These are phyloP conservation scores for Branchipolynoe longqiensis DNA, from an alignment of 2,888 invertebrate genomes.

Conservation along the genomic window DNA sequence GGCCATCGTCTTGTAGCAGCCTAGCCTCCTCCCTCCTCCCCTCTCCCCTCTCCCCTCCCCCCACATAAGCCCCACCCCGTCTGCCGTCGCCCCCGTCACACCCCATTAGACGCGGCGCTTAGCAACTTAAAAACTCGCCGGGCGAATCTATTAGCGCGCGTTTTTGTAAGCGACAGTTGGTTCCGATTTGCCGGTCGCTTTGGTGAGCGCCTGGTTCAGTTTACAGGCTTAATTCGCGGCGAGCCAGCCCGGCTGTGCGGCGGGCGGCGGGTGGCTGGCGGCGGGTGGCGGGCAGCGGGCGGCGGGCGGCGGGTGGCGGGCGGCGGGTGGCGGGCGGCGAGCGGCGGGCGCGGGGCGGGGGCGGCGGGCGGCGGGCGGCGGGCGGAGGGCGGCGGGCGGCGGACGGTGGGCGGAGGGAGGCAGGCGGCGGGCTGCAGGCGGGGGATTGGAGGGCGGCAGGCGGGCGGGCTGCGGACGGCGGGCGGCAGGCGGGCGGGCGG, in stretches of 20 bases:
- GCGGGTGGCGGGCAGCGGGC: not conserved
- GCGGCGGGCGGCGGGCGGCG: no score
- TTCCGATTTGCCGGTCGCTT: constrained; percentile 38
- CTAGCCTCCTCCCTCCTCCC: no score
- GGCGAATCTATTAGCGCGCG: constrained; percentile 27
- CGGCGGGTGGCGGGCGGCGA: not conserved
- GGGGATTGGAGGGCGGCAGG: no score
- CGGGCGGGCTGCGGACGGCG: no score
- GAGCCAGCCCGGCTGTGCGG: constrained; percentile 49
- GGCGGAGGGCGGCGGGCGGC: no score
- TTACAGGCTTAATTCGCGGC: constrained; percentile 44
- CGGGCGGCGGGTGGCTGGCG: constrained; percentile 3
- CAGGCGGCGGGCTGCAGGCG: no score
- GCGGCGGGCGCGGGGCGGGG: not conserved
- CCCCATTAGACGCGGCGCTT: not conserved
- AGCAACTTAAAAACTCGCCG: not conserved
- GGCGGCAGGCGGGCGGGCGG: no score
- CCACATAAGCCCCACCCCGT: not conserved
- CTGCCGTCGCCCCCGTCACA: constrained; percentile 26
- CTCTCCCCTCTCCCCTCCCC: not conserved
- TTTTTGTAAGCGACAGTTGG: constrained; percentile 50
- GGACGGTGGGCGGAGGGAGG: no score
- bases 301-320: not conserved
- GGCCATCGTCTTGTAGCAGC: no score
- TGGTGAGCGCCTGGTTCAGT: constrained; percentile 34